Percentiles rank a stretch among this genome's conserved stretches.
phyloP scores from a whole-genome alignment of 1,140 invertebrate species.

The Sarcophaga peregrina region DNA sequence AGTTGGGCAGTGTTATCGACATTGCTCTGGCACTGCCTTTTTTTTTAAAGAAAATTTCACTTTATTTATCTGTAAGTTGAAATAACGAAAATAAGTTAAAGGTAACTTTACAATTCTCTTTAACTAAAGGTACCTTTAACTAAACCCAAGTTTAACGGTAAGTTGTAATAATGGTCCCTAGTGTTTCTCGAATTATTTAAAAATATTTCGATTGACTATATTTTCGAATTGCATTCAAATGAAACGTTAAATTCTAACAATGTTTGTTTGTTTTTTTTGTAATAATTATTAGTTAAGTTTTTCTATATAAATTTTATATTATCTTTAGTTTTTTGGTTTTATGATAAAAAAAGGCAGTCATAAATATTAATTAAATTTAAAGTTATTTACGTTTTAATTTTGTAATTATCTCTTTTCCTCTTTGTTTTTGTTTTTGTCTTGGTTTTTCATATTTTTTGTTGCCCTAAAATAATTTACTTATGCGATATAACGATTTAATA shows the following conservation, averaged over 20 bases:
- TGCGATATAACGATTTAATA: not conserved
- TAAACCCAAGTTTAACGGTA: too few species aligned
- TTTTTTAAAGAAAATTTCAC: too few species aligned
- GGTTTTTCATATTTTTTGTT: conserved; percentile 55
- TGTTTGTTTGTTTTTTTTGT: not conserved
- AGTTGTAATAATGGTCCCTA: too few species aligned
- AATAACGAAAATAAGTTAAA: too few species aligned
- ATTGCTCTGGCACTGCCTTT: too few species aligned
- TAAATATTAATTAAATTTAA: conserved; percentile 55
- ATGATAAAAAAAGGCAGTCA: conserved; percentile 61
- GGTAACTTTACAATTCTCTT: too few species aligned
- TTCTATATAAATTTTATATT: not conserved
- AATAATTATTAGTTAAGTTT: not conserved
- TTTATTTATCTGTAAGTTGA: too few species aligned
- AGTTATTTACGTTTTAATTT: conserved; percentile 14
- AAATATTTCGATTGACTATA: too few species aligned
- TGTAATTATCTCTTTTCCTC: too few species aligned
- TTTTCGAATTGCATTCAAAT: not conserved
- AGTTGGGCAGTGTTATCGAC: too few species aligned
- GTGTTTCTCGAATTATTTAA: too few species aligned
- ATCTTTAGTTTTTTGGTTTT: conserved; percentile 3
- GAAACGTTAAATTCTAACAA: not conserved
- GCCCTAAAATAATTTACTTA: conserved; percentile 1
- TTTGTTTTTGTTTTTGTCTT: conserved; percentile 52
- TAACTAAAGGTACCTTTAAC: too few species aligned